Evolutionary conservation across 1,140 invertebrate species (phyloP).

Genomic region (Tetragnatha versicolor): DNA sequence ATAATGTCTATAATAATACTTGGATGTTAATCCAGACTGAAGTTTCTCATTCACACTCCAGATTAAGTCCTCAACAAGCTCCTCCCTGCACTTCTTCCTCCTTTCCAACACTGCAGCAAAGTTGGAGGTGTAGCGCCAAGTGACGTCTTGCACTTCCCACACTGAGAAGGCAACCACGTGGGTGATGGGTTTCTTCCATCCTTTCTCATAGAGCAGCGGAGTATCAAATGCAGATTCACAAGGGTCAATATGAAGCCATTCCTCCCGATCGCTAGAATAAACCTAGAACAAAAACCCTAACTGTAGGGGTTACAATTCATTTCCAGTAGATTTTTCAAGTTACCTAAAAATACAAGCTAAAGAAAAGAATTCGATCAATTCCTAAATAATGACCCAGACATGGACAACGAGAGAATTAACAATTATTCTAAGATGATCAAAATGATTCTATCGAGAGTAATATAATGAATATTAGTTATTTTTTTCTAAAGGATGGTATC

Average conservation of each 20-base stretch:
- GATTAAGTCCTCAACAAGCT: not conserved
- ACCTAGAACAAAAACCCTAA: too few species aligned
- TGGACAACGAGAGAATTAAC: too few species aligned
- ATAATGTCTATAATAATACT: not conserved
- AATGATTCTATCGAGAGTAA: too few species aligned
- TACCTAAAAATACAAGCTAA: too few species aligned
- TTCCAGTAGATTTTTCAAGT: too few species aligned
- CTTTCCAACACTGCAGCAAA: conserved; percentile 64
- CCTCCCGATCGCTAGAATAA: conserved; percentile 70
- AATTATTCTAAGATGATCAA: too few species aligned
- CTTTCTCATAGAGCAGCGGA: conserved; percentile 90
- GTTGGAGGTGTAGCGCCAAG: conserved; percentile 88
- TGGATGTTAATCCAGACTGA: not conserved
- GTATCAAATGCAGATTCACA: conserved; percentile 90
- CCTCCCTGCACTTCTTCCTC: conserved; percentile 59
- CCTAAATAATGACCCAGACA: too few species aligned
- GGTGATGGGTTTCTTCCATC: conserved; percentile 85
- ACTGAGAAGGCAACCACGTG: conserved; percentile 89
- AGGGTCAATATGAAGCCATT: conserved; percentile 94
- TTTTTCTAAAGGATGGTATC: too few species aligned
- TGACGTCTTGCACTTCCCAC: conserved; percentile 95
- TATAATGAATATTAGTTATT: too few species aligned
- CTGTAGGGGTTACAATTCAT: too few species aligned
- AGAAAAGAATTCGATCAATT: too few species aligned
- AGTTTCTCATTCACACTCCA: conserved; percentile 60